These are phyloP conservation scores for Ormyrus thymus DNA, from an alignment of 2,888 invertebrate species.

Conservation along the genomic window DNA sequence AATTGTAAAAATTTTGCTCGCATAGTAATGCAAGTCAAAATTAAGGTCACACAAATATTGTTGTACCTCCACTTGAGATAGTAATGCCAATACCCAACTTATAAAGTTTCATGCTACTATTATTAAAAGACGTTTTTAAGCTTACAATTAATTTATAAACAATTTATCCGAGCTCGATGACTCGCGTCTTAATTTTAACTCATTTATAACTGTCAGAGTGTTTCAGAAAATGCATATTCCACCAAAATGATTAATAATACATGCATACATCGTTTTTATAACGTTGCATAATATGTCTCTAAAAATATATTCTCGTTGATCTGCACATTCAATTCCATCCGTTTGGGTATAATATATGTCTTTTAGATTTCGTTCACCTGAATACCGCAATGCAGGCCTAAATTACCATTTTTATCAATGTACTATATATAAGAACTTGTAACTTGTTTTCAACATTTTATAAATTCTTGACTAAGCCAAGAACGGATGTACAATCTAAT, in stretches of 20 bases:
- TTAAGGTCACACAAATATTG: not conserved
- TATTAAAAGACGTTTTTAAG: constrained; percentile 16
- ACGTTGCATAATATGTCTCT: constrained; percentile 31
- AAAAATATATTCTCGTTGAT: constrained; percentile 42
- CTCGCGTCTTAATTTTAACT: constrained; percentile 22
- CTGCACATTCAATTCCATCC: constrained; percentile 37
- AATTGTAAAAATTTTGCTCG: not conserved
- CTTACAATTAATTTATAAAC: constrained; percentile 28
- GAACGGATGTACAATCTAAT: constrained; percentile 30
- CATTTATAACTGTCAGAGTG: constrained; percentile 38
- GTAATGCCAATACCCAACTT: constrained; percentile 20
- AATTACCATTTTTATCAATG: no score
- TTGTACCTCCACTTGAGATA: not conserved
- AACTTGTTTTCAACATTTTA: no score
- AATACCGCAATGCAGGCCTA: not conserved
- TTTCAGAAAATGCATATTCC: constrained; percentile 46
- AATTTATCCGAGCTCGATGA: constrained; percentile 23
- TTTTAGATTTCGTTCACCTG: not conserved
- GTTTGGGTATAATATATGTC: not conserved
- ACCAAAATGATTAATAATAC: constrained; percentile 27
- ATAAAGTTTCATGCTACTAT: constrained; percentile 18
- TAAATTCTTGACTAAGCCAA: not conserved
- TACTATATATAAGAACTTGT: no score
- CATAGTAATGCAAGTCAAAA: not conserved
- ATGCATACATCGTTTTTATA: constrained; percentile 8